These are phyloP conservation scores for Drosophila ficusphila DNA, from an alignment of 1,140 invertebrate genomes.

Conservation along the genomic window DNA sequence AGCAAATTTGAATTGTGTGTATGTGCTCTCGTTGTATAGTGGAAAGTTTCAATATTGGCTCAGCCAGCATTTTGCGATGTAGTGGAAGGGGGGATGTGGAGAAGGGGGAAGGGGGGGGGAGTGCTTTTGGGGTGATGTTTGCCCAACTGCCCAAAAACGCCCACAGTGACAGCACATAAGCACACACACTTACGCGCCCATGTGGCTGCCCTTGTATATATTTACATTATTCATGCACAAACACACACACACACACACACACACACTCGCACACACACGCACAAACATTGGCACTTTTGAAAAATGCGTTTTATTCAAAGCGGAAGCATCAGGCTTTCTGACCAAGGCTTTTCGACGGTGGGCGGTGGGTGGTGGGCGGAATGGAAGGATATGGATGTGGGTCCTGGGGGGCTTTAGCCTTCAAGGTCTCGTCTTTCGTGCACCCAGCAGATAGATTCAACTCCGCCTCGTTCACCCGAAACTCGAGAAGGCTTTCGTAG, in stretches of 20 bases:
- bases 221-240: conserved; percentile 72
- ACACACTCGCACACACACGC: conserved; percentile 29
- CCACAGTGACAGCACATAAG: conserved; percentile 60
- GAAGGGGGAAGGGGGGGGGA: not conserved
- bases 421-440: conserved; percentile 18
- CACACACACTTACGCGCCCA: conserved; percentile 18
- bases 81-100: too few species aligned
- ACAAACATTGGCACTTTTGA: conserved; percentile 60
- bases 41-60: conserved; percentile 79
- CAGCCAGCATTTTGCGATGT: conserved; percentile 2
- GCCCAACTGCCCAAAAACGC: conserved; percentile 68
- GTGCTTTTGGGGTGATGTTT: conserved; percentile 20
- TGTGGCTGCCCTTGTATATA: conserved; percentile 10
- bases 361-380: not conserved
- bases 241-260: too few species aligned
- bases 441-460: not conserved
- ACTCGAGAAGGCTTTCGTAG: not conserved
- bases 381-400: conserved; percentile 5
- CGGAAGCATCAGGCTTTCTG: conserved; percentile 53
- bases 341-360: conserved; percentile 21
- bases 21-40: conserved; percentile 55
- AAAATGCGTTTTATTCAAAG: conserved; percentile 76
- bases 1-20: conserved; percentile 44
- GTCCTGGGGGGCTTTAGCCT: conserved; percentile 1
- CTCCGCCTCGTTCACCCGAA: not conserved